These are phyloP conservation scores for Cactoblastis cactorum DNA, from an alignment of 2,888 invertebrate genomes.

Conservation along the genomic window DNA sequence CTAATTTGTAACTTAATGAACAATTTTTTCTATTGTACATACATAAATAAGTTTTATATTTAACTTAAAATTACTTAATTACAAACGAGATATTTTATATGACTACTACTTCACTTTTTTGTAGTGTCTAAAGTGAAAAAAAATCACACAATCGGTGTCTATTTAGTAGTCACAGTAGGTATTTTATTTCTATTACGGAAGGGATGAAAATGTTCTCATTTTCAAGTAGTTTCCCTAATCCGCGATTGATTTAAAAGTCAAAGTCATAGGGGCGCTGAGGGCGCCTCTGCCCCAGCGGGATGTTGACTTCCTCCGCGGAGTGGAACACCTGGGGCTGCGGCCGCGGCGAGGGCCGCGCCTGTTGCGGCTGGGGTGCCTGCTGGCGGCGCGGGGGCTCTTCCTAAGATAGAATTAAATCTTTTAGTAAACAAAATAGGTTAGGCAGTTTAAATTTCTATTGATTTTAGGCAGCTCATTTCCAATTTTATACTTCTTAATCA, in stretches of 20 bases:
- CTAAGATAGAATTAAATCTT: constrained; percentile 28
- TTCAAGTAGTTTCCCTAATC: constrained; percentile 11
- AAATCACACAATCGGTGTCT: too few relatives aligned
- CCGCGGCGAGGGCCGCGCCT: constrained; percentile 46
- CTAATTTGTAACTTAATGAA: constrained; percentile 75
- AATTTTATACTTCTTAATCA: too few relatives aligned
- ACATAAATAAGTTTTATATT: constrained; percentile 57
- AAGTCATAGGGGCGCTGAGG: constrained; percentile 78
- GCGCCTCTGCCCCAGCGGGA: constrained; percentile 89
- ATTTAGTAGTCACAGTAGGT: too few relatives aligned
- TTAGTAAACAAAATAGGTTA: too few relatives aligned
- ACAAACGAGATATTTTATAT: too few relatives aligned
- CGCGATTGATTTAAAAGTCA: constrained; percentile 47
- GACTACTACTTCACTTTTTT: too few relatives aligned
- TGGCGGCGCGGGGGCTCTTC: constrained; percentile 51
- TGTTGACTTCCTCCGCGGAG: constrained; percentile 92
- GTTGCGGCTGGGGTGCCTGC: constrained; percentile 31
- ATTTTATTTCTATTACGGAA: neutral
- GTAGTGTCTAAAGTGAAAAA: too few relatives aligned
- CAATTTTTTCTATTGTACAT: constrained; percentile 55
- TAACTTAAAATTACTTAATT: constrained; percentile 28
- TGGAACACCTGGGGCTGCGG: constrained; percentile 85
- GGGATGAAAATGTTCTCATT: constrained; percentile 9
- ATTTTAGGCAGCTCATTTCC: too few relatives aligned
- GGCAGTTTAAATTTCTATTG: too few relatives aligned